These are phyloP conservation scores for Machimus rusticus DNA, from an alignment of 2,888 invertebrate species.

Conservation along the genomic window DNA sequence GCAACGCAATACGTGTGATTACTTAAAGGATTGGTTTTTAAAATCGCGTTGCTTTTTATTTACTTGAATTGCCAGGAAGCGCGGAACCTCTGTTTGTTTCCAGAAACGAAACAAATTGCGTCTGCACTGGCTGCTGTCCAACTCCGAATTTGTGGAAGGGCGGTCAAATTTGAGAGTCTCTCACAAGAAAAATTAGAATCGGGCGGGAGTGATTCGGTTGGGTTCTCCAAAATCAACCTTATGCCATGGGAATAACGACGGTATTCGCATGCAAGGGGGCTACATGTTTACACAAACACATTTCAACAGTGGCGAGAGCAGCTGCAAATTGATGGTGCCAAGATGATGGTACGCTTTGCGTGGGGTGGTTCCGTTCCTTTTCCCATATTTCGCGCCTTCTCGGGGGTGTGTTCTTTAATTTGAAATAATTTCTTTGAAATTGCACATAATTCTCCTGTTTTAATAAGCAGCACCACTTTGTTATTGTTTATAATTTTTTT, in stretches of 20 bases:
- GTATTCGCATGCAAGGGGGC: neutral
- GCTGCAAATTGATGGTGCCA: neutral
- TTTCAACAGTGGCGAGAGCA: neutral
- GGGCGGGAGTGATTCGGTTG: neutral
- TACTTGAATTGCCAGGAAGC: neutral
- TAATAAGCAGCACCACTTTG: no score
- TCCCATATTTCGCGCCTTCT: neutral
- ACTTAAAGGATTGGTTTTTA: neutral
- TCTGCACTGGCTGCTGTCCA: neutral
- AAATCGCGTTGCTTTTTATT: neutral
- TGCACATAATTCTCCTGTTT: no score
- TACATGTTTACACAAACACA: neutral
- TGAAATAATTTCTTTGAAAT: neutral
- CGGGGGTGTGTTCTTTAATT: neutral
- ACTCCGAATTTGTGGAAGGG: neutral
- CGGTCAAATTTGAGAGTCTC: neutral
- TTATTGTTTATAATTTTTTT: no score
- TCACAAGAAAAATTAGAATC: neutral
- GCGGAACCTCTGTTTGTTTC: neutral
- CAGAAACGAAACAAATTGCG: conserved; percentile 20
- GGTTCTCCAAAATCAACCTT: neutral
- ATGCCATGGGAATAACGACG: neutral
- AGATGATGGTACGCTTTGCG: no score
- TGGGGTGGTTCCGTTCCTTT: neutral
- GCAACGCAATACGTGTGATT: neutral